Conservation (phyloP, 2,113 vertebrate species). For the Xerus inauris region DNA sequence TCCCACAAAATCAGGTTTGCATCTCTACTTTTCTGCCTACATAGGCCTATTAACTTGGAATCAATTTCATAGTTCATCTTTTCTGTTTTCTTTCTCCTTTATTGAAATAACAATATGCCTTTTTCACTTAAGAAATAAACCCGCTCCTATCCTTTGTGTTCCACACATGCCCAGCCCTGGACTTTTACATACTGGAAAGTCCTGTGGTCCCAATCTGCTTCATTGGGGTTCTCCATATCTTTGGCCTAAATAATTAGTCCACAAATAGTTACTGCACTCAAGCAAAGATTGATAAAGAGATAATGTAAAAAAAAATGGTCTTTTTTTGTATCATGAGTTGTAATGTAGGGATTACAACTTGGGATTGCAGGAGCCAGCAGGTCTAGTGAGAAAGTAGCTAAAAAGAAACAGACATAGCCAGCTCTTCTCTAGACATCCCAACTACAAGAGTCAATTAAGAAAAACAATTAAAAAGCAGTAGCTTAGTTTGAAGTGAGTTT, state of each 20-base stretch:
- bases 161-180: not conserved
- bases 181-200: not conserved
- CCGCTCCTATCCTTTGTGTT: not conserved
- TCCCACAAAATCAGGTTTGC: not conserved
- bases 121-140: not conserved
- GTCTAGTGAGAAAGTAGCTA: not conserved
- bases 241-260: not conserved
- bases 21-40: not conserved
- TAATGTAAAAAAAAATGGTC: not conserved
- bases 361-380: not conserved
- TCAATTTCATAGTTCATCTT: not conserved
- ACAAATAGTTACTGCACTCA: not conserved
- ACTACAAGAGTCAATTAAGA: not conserved
- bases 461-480: not conserved
- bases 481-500: not conserved
- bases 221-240: not conserved
- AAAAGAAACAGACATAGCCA: not conserved
- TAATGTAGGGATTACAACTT: not conserved
- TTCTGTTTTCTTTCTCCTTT: constrained; percentile 5
- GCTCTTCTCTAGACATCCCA: not conserved
- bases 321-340: not conserved
- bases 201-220: not conserved
- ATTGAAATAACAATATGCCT: not conserved
- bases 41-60: not conserved
- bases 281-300: not conserved